Conservation (phyloP, 1,140 invertebrate genomes). For the Diachasmimorpha longicaudata region DNA sequence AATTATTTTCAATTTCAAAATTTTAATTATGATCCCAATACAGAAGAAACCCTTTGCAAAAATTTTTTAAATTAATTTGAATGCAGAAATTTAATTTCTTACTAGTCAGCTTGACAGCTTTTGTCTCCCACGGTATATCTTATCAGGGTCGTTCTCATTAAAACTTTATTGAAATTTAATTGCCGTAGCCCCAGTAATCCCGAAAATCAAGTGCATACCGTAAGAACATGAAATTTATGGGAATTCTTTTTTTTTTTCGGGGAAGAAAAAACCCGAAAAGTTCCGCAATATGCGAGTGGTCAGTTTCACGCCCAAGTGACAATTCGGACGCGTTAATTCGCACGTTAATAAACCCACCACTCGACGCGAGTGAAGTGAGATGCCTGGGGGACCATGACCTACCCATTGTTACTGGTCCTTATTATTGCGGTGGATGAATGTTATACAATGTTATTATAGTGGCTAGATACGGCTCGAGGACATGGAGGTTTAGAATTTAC, state of each 20-base stretch:
- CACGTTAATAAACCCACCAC: background rate
- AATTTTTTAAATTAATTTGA: too few relatives aligned
- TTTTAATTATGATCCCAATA: too few relatives aligned
- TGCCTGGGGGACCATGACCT: slow-evolving; percentile 3
- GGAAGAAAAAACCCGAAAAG: background rate
- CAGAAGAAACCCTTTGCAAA: too few relatives aligned
- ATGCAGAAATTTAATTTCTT: too few relatives aligned
- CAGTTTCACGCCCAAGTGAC: slow-evolving; percentile 16
- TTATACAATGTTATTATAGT: background rate
- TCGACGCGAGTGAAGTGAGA: background rate
- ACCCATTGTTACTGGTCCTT: background rate
- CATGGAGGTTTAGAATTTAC: background rate
- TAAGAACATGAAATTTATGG: background rate
- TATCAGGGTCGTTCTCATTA: too few relatives aligned
- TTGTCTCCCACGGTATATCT: too few relatives aligned
- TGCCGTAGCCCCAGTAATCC: background rate
- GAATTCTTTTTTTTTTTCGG: background rate
- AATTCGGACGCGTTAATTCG: slow-evolving; percentile 8
- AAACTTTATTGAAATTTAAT: slow-evolving; percentile 9
- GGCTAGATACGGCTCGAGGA: background rate
- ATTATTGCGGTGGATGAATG: background rate
- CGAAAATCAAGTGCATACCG: background rate
- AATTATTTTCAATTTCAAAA: too few relatives aligned
- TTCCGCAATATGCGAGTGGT: background rate
- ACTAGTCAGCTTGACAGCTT: too few relatives aligned